Conservation (phyloP, 2,888 invertebrate species). For the Andrena bucephala region DNA sequence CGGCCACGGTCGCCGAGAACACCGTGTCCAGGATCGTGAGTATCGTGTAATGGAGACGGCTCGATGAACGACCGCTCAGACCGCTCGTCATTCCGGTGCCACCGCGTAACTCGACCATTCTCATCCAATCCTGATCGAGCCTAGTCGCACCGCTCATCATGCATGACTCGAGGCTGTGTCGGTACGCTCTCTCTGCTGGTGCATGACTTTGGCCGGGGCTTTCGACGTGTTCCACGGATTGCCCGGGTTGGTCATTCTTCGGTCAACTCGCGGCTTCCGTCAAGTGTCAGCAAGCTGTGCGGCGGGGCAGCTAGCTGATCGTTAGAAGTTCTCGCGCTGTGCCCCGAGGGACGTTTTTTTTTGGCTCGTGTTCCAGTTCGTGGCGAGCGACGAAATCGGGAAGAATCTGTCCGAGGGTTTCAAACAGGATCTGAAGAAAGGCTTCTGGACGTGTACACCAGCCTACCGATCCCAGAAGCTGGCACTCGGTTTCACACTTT, state of each 20-base stretch:
- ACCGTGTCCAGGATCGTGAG: slow-evolving; percentile 90
- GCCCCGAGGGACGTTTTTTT: too few species aligned
- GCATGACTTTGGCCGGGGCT: slow-evolving; percentile 36
- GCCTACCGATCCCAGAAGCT: background rate
- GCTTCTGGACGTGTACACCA: too few species aligned
- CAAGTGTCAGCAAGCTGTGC: background rate
- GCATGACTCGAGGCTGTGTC: slow-evolving; percentile 62
- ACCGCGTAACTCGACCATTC: slow-evolving; percentile 87
- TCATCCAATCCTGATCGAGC: slow-evolving; percentile 74
- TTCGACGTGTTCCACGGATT: slow-evolving; percentile 19
- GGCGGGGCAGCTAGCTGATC: too few species aligned
- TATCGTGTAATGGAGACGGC: slow-evolving; percentile 85
- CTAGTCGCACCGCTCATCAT: slow-evolving; percentile 73
- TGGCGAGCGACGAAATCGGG: too few species aligned
- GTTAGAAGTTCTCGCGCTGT: too few species aligned
- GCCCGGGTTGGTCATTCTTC: slow-evolving; percentile 33
- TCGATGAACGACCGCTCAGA: slow-evolving; percentile 86
- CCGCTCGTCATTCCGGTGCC: slow-evolving; percentile 89
- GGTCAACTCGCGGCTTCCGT: slow-evolving; percentile 1
- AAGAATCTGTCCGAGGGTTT: too few species aligned
- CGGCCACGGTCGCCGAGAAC: slow-evolving; percentile 90
- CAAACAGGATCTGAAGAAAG: too few species aligned
- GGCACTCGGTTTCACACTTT: background rate
- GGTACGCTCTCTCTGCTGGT: slow-evolving; percentile 41
- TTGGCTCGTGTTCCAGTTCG: too few species aligned